Conservation (phyloP, 1,140 invertebrate genomes). For the Capitella teleta region DNA sequence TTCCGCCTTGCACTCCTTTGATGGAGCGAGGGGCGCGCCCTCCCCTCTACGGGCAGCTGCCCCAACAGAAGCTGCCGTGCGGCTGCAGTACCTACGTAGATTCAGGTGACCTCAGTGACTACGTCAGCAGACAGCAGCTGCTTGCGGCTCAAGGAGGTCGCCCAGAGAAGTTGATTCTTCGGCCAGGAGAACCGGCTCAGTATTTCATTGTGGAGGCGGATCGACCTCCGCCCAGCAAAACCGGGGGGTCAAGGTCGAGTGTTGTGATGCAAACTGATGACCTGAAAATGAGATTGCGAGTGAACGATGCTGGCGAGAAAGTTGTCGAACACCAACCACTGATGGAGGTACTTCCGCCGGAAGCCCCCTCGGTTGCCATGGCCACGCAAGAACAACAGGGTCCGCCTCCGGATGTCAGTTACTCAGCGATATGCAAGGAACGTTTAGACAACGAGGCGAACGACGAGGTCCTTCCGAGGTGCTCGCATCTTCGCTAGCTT, state of each 20-base stretch:
- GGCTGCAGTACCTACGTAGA: slow-evolving; percentile 3
- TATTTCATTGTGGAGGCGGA: not conserved
- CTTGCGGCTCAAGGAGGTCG: slow-evolving; percentile 54
- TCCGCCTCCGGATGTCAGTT: not conserved
- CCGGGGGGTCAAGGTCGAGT: not conserved
- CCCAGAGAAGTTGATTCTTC: not conserved
- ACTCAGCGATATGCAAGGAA: not conserved
- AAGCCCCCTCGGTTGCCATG: not conserved
- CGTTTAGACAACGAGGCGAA: not conserved
- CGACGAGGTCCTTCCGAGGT: too few species aligned
- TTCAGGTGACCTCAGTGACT: not conserved
- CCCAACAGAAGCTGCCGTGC: not conserved
- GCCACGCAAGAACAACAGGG: not conserved
- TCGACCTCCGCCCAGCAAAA: not conserved
- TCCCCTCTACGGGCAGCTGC: slow-evolving; percentile 2
- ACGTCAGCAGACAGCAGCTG: not conserved
- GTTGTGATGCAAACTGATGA: slow-evolving; percentile 6
- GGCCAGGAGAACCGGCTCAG: not conserved
- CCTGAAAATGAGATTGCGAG: not conserved
- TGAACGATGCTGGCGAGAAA: not conserved
- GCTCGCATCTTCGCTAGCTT: too few species aligned
- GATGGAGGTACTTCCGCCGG: too few species aligned
- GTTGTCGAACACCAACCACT: too few species aligned
- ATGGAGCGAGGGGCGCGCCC: not conserved
- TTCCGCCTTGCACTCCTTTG: slow-evolving; percentile 2